These are phyloP conservation scores for Pavo muticus DNA, from an alignment of 2,113 vertebrate genomes.

Conservation along the genomic window DNA sequence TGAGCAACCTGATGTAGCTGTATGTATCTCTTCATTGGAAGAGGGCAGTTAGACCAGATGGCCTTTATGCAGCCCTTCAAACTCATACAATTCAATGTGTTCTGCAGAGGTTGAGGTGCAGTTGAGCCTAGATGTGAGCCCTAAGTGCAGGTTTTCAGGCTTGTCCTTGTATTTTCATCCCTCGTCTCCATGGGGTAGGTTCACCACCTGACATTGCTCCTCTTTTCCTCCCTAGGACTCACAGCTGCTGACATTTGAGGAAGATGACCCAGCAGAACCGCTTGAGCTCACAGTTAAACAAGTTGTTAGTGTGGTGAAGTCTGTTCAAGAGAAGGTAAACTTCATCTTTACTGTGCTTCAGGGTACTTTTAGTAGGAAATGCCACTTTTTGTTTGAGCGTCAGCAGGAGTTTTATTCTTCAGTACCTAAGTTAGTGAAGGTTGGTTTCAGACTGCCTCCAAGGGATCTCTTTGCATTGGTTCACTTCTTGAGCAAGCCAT, in stretches of 20 bases:
- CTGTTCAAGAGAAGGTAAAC: conserved; percentile 87
- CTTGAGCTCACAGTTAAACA: conserved; percentile 83
- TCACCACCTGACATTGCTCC: neutral
- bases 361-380: neutral
- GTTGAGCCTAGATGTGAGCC: neutral
- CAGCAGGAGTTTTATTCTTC: neutral
- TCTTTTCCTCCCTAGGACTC: conserved; percentile 77
- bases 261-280: conserved; percentile 78
- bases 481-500: neutral
- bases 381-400: neutral
- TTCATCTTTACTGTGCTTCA: neutral
- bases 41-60: too few relatives aligned
- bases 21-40: too few relatives aligned
- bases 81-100: too few relatives aligned
- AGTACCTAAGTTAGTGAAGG: neutral
- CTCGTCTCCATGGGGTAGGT: neutral
- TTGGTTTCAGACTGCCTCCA: neutral
- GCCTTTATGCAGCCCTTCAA: too few relatives aligned
- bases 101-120: neutral
- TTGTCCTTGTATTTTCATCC: neutral
- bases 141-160: conserved; percentile 27
- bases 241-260: conserved; percentile 83
- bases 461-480: neutral
- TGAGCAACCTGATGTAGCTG: too few relatives aligned
- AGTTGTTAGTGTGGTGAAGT: conserved; percentile 82